Base-by-base conservation (phyloP, 2,797 vertebrate species). In the Hozukius guyotensis region DNA sequence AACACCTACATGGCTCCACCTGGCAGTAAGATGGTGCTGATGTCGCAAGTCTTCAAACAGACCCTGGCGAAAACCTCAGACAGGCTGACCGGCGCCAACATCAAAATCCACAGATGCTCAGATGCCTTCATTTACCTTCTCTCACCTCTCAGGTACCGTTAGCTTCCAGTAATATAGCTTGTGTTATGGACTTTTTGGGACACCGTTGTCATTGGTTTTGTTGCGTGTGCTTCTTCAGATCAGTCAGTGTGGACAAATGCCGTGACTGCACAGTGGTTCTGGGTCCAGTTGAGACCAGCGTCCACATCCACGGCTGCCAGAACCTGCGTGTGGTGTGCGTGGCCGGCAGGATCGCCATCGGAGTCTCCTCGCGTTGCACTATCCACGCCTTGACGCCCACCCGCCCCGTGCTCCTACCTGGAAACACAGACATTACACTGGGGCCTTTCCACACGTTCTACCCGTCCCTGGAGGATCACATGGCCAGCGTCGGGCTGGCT, bases 51-150 rank as follows among this genome's bases (percentile, higher is more conserved):
- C 57, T 97, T 96, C 87, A 98, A 95, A 85, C 98, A 99, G 93
- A 99, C 99, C 0, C 81, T 99, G 91, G 98, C 99, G 72, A 99
- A 98, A 93, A 97, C 97, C 81, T 99, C 98, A 0, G 97, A 98
- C 76, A 98, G 97, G 63, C 89, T 99, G 90, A 95, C 95, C 1
- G 96, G 96, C 0, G 95, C 97, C 65, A 98, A 98, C 6, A 73
- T 99, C 62, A 98, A 97, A 81, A 96, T 99, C 87, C 97, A 98
- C 92, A 93, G 97, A 60, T 99, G 99, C 92, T 97, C 95, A 0
- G 96, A 99, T n/a, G 96, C 97, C 76, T 99, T 97, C 90, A 97
- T 99, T 53, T 99, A 99, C 86, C 96, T 99, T 1, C 96, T 99
- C 1, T 98, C 98, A 14, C 98, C 99, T 4, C 95, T 99, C 90